These are phyloP conservation scores for Platorchestia sp. DNA, from an alignment of 1,140 invertebrate species.

Conservation along the genomic window DNA sequence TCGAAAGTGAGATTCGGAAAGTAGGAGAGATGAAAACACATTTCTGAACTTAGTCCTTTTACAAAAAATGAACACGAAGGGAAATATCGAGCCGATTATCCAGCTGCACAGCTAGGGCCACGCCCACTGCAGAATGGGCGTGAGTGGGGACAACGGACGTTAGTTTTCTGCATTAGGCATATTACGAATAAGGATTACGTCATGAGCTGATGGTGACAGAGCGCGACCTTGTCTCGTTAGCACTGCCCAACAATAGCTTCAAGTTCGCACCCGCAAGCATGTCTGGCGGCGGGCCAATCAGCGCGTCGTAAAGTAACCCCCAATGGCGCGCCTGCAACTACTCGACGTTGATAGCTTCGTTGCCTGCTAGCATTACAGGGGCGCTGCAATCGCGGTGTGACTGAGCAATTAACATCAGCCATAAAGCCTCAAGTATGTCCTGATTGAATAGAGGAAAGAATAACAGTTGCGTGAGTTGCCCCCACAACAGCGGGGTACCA, in stretches of 20 bases:
- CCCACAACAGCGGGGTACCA: not conserved
- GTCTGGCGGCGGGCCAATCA: not conserved
- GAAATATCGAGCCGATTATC: not conserved
- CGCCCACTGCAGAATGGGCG: not conserved
- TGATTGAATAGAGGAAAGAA: not conserved
- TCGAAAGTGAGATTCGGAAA: not conserved
- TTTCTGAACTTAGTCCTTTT: not conserved
- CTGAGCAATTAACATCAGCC: not conserved
- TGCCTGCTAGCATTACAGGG: not conserved
- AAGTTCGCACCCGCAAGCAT: slow-evolving; percentile 1
- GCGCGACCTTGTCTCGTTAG: slow-evolving; percentile 27
- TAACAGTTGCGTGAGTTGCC: not conserved
- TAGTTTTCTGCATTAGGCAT: not conserved
- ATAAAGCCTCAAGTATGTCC: not conserved
- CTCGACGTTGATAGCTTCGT: slow-evolving; percentile 8
- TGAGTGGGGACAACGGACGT: not conserved
- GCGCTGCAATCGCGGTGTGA: not conserved
- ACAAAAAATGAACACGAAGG: not conserved
- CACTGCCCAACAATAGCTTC: slow-evolving; percentile 23
- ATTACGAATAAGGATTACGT: not conserved
- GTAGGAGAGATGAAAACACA: not conserved
- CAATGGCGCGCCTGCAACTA: not conserved
- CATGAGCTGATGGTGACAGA: not conserved
- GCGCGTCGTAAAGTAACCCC: not conserved
- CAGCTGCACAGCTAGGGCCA: not conserved